Conservation (phyloP, 2,113 vertebrate genomes). For the Tragelaphus strepsiceros region DNA sequence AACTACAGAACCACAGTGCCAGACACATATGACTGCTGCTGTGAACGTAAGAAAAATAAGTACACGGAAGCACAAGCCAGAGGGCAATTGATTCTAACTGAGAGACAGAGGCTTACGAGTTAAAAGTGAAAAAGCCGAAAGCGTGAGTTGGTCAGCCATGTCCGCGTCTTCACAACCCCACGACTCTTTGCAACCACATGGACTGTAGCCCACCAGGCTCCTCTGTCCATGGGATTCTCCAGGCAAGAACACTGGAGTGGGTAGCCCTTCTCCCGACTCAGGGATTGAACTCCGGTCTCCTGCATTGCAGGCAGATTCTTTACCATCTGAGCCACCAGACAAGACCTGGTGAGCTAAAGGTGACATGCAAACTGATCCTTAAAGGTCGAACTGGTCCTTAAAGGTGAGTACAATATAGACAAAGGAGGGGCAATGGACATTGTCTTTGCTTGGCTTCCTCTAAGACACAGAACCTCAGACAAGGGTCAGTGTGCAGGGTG, state of each 20-base stretch:
- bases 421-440: not conserved
- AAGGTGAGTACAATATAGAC: not conserved
- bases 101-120: not conserved
- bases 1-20: not conserved
- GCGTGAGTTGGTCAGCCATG: not conserved
- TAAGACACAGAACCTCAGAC: not conserved
- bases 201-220: not conserved
- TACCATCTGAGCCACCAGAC: not conserved
- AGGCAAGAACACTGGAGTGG: not conserved
- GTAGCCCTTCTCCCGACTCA: not conserved
- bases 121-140: not conserved
- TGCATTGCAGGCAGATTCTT: not conserved
- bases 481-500: not conserved
- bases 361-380: not conserved
- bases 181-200: not conserved
- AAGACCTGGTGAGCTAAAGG: not conserved
- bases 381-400: not conserved
- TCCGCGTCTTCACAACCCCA: not conserved
- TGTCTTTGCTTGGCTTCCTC: not conserved
- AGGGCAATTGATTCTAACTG: not conserved
- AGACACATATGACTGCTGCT: not conserved
- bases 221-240: not conserved
- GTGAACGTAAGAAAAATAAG: not conserved
- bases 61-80: fast-evolving
- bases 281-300: not conserved